phyloP scores from a whole-genome alignment of 2,888 invertebrate genomes.

The Phaedon cochleariae region DNA sequence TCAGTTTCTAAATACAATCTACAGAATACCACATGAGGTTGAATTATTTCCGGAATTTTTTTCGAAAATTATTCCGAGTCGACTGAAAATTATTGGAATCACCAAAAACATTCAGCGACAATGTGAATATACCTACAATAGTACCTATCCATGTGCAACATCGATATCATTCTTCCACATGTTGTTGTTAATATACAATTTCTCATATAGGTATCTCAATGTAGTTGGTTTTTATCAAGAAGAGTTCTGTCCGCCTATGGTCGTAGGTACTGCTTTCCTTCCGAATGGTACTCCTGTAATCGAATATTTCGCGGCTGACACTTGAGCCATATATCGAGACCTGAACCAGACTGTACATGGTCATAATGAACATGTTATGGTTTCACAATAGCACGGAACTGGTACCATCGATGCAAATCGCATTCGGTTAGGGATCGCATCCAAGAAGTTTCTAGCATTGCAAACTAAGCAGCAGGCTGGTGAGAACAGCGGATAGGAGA shows the following conservation, averaged over 20 bases:
- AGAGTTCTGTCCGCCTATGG: constrained; percentile 1
- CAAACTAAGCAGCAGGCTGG: background rate
- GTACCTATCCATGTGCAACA: too few relatives aligned
- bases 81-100: too few relatives aligned
- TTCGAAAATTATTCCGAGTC: too few relatives aligned
- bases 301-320: constrained; percentile 16
- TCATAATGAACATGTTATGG: constrained; percentile 55
- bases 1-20: too few relatives aligned
- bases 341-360: constrained; percentile 47
- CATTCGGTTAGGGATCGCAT: constrained; percentile 18
- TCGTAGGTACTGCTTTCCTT: background rate
- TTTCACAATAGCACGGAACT: constrained; percentile 48
- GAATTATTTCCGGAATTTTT: too few relatives aligned
- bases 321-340: constrained; percentile 21
- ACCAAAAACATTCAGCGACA: too few relatives aligned
- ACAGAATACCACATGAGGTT: too few relatives aligned
- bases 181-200: too few relatives aligned
- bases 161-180: too few relatives aligned
- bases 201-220: too few relatives aligned
- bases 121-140: too few relatives aligned
- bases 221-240: background rate
- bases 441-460: too few relatives aligned
- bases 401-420: constrained; percentile 52
- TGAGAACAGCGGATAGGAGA: background rate
- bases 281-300: constrained; percentile 8